phyloP scores from a whole-genome alignment of 1,140 invertebrate genomes.

The Pseudomyrmex pallidus region DNA sequence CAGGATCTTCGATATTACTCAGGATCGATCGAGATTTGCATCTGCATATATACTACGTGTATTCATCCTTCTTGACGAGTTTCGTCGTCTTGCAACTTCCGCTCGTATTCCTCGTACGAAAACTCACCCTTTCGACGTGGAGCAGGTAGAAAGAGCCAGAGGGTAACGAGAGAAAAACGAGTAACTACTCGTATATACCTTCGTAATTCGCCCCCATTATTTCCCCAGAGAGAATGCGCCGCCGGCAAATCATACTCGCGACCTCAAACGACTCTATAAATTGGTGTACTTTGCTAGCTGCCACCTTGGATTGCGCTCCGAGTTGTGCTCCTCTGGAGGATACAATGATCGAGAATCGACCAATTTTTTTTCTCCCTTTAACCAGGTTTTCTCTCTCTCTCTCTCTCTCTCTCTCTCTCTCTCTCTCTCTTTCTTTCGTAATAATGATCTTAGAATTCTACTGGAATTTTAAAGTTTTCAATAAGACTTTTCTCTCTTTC shows the following conservation, averaged over 20 bases:
- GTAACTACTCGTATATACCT: neutral
- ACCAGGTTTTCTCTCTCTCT: too few species aligned
- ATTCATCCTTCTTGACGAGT: too few species aligned
- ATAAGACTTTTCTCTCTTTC: neutral
- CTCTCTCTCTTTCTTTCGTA: neutral
- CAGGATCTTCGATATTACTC: too few species aligned
- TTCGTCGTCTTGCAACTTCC: too few species aligned
- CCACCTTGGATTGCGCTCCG: neutral
- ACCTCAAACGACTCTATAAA: slow-evolving; percentile 44
- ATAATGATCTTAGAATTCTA: neutral
- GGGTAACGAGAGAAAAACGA: slow-evolving; percentile 18
- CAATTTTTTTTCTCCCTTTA: too few species aligned
- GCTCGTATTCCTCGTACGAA: too few species aligned
- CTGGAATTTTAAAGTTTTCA: too few species aligned
- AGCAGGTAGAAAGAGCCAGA: too few species aligned
- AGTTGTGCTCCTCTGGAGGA: neutral
- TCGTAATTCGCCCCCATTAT: slow-evolving; percentile 36
- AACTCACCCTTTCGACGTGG: too few species aligned
- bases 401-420: too few species aligned
- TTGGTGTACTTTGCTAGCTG: slow-evolving; percentile 1
- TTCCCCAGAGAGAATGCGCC: slow-evolving; percentile 12
- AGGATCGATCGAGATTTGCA: too few species aligned
- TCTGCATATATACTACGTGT: too few species aligned
- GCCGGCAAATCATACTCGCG: slow-evolving; percentile 19
- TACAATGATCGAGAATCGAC: slow-evolving; percentile 1